Base-by-base conservation (phyloP, 2,113 vertebrate genomes). In the Manacus vitellinus region DNA sequence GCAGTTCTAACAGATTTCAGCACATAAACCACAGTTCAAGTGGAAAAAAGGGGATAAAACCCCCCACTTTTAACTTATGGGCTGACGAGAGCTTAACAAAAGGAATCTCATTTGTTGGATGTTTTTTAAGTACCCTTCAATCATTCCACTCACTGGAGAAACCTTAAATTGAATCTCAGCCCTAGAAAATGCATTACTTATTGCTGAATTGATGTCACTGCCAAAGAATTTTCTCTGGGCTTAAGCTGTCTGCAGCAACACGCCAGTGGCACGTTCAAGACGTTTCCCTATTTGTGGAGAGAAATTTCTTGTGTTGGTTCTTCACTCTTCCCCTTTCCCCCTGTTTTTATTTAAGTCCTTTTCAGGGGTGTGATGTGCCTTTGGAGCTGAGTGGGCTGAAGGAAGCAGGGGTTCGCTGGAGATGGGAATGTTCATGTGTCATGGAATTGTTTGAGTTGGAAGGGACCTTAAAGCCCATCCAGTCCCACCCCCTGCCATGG, bases 241-340 rank as follows among this genome's bases (percentile, higher is more conserved):
- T 96, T 94, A 89, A 76, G 91, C 84, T 95, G 95, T 97, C 94
- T 95, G 96, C 93, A 92, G 91, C 92, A 96, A 96, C 96, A 95
- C 0, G 94, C 94, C 95, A 93, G 91, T 35, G 84, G 92, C 94
- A 92, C 66, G 68, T 92, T 91, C 54, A 33, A 94, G 91, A 92
- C 7, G 12, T 67, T 95, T 76, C 80, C 88, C 46, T 58, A 1
- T 87, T 89, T 80, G 85, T 4, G 25, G 62, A 89, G 68, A 0
- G 1, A 94, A 90, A 91, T 85, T 92, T 85, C 89, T 88, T 22
- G 12, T 37, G 56, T 30, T 84, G 56, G 31, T 72, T 79, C 63
- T 70, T 89, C 59, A 5, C n/a, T 79, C 88, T 85, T 19, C 19
- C 59, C 18, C 52, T 77, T 84, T 77, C 13, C 9, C 52, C 46